phyloP scores from a whole-genome alignment of 1,140 invertebrate species.

The Brachionus sp. region DNA sequence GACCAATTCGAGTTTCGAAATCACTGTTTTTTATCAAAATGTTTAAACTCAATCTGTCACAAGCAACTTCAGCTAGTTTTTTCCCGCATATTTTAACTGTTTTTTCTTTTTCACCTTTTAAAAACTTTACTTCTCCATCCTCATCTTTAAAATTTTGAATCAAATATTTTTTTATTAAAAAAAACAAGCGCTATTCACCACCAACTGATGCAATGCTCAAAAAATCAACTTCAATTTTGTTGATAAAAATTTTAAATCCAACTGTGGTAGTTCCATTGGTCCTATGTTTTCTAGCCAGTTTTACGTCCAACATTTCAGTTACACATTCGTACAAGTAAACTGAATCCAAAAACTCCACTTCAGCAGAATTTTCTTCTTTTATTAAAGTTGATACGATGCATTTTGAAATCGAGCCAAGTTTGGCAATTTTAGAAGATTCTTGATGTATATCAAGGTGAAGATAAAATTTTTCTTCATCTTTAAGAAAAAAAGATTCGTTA shows the following conservation, averaged over 20 bases:
- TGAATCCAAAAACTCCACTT: neutral
- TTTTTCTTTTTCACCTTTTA: conserved; percentile 18
- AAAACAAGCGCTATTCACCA: neutral
- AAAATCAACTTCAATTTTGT: neutral
- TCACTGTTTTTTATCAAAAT: neutral
- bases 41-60: neutral
- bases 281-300: neutral
- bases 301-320: neutral
- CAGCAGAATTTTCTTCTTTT: neutral
- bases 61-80: neutral
- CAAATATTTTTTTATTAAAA: neutral
- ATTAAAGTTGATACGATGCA: neutral
- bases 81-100: neutral
- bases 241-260: neutral
- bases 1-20: neutral
- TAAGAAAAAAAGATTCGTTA: neutral
- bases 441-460: neutral
- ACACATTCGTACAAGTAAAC: neutral
- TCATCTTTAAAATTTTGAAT: neutral
- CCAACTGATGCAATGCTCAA: neutral
- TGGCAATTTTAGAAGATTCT: neutral
- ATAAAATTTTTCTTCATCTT: neutral
- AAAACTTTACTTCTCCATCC: neutral
- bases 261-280: neutral
- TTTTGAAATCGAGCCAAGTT: neutral